These are phyloP conservation scores for Alauda arvensis DNA, from an alignment of 2,797 vertebrate species.

Conservation along the genomic window DNA sequence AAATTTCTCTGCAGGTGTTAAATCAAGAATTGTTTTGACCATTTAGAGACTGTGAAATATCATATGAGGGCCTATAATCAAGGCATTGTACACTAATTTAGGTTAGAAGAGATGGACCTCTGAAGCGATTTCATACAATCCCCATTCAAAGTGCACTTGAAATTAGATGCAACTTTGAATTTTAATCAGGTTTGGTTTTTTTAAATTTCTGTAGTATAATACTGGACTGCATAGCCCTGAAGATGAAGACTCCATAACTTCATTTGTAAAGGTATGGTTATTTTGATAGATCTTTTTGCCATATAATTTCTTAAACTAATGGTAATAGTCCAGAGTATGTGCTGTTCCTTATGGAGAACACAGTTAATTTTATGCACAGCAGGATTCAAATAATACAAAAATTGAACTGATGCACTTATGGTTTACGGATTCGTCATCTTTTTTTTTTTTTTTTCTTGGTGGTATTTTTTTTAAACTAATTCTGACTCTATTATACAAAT, in stretches of 20 bases:
- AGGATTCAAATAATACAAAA: conserved; percentile 31
- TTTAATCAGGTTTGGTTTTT: neutral
- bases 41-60: neutral
- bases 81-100: neutral
- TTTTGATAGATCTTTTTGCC: neutral
- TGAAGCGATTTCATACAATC: neutral
- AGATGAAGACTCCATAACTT: neutral
- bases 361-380: conserved; percentile 43
- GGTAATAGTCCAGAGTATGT: conserved; percentile 4
- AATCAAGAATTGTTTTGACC: neutral
- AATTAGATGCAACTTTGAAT: neutral
- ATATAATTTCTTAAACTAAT: neutral
- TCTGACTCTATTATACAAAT: neutral
- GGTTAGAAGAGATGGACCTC: neutral
- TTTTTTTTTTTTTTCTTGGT: neutral
- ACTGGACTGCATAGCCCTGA: neutral
- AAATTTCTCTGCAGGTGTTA: conserved; percentile 10
- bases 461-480: neutral
- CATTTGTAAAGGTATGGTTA: neutral
- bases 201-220: neutral
- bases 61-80: neutral
- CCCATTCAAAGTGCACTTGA: neutral
- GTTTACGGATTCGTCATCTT: neutral
- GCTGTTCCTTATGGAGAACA: conserved; percentile 63
- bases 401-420: neutral